These are phyloP conservation scores for Zaprionus obscuricornis DNA, from an alignment of 2,888 invertebrate genomes.

Conservation along the genomic window DNA sequence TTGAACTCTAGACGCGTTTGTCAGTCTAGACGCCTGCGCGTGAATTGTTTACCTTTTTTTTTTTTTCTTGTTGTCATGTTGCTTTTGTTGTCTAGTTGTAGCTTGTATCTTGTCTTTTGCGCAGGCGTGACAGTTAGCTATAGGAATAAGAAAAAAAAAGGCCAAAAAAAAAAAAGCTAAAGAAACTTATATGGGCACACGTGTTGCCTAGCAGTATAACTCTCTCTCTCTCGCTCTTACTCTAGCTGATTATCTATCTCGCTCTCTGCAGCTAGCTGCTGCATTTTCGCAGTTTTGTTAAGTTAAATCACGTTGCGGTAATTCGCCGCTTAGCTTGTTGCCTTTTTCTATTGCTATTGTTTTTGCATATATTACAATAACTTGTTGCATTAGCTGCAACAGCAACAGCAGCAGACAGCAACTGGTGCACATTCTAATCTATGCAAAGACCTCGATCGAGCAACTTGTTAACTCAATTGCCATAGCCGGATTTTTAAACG, in stretches of 20 bases:
- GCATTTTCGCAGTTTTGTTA: conserved; percentile 16
- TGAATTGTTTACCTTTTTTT: conserved; percentile 8
- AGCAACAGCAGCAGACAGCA: conserved; percentile 27
- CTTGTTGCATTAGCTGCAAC: neutral
- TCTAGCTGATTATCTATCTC: conserved; percentile 13
- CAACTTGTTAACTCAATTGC: conserved; percentile 48
- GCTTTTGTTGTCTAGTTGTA: conserved; percentile 43
- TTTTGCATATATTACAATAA: conserved; percentile 38
- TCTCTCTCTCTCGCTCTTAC: conserved; percentile 1
- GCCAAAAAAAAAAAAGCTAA: no score
- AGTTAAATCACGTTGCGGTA: conserved; percentile 62
- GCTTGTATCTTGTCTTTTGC: conserved; percentile 57
- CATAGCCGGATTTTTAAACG: conserved; percentile 20
- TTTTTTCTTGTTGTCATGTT: conserved; percentile 4
- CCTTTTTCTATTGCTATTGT: neutral
- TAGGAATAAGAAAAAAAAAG: no score
- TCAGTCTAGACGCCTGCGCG: conserved; percentile 16
- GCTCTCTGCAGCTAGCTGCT: conserved; percentile 23
- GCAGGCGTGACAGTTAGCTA: conserved; percentile 60
- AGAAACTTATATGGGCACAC: conserved; percentile 53
- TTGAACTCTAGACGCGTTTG: neutral
- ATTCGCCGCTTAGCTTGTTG: conserved; percentile 43
- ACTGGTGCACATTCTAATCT: conserved; percentile 70
- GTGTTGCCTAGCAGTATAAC: conserved; percentile 26
- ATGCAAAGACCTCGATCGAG: conserved; percentile 55